Percentiles rank a stretch among this genome's conserved stretches.
phyloP scores from a whole-genome alignment of 2,888 invertebrate genomes.

The Phaonia tiefii region DNA sequence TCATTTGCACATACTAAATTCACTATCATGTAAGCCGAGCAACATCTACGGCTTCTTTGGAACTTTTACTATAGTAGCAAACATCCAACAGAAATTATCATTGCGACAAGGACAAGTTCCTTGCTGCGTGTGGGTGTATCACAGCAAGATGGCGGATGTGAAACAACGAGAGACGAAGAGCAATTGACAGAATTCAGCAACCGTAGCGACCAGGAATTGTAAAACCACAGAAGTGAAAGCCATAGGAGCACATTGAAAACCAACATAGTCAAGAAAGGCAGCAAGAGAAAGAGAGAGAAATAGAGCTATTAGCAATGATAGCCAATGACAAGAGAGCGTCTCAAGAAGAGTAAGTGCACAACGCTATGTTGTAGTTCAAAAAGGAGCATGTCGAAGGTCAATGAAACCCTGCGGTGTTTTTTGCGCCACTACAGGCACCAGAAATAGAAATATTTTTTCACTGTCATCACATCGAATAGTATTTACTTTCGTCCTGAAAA shows the following conservation, averaged over 20 bases:
- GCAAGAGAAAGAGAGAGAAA: conserved; percentile 11
- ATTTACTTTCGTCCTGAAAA: conserved; percentile 42
- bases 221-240: conserved; percentile 70
- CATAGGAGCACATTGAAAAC: conserved; percentile 29
- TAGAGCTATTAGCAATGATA: neutral
- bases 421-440: conserved; percentile 37
- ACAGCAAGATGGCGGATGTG: conserved; percentile 15
- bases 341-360: conserved; percentile 1
- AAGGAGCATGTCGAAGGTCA: conserved; percentile 59
- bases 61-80: conserved; percentile 23
- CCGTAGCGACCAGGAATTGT: conserved; percentile 70
- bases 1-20: conserved; percentile 57
- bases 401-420: conserved; percentile 59
- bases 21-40: conserved; percentile 4
- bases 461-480: conserved; percentile 1
- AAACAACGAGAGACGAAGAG: conserved; percentile 22
- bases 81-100: conserved; percentile 4
- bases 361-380: too few species aligned
- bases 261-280: neutral
- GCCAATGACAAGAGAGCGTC: conserved; percentile 2
- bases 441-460: neutral
- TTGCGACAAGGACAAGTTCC: conserved; percentile 50
- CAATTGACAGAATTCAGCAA: conserved; percentile 72
- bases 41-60: conserved; percentile 40
- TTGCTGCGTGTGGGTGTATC: conserved; percentile 40